Base-by-base conservation (phyloP, 2,113 vertebrate species). In the Cisticola juncidis region DNA sequence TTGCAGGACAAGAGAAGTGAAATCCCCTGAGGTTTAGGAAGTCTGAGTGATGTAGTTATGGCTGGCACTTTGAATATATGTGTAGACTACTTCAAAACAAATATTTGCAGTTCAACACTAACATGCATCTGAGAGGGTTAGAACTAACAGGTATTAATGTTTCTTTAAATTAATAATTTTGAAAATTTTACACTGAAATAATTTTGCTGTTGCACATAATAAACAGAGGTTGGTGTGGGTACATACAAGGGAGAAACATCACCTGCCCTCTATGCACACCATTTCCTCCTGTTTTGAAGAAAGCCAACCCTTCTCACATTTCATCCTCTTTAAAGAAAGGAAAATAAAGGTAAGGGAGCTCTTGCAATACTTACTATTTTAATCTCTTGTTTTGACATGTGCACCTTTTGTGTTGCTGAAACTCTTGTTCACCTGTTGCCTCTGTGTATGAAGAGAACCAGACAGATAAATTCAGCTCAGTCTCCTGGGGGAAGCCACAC, bases 41-140 rank as follows among this genome's bases (percentile, higher is more conserved):
- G 35, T 29, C 79, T 95, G 89, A 92, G 94, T 50, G 77, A 87
- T 87, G 91, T 40, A 76, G 84, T 94, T 96, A 35, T 95, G 87
- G 77, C 38, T 92, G 86, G 91, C 61, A 54, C 70, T 81, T 85
- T 5, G 48, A 84, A 76, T 76, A 36, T 56, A 50, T 26, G 25
- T 57, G 81, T 69, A 79, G 56, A 57, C 53, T 66, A 50, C 58
- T 74, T 92, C 28, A 95, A 81, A 95, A 81, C 25, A 91, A 91
- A 42, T 87, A 92, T 82, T 95, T 81, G 70, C 58, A 28, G 45
- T 84, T 89, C 66, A 60, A 21, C 40, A 38, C 57, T 29, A 60
- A 35, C 45, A 16, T 36, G 22, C 3, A 25, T 36, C 58, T 19
- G 24, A 19, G 57, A 94, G 36, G 56, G 57, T 76, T 85, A 82